Conservation (phyloP, 2,113 vertebrate species). For the Rhynchomys soricoides region DNA sequence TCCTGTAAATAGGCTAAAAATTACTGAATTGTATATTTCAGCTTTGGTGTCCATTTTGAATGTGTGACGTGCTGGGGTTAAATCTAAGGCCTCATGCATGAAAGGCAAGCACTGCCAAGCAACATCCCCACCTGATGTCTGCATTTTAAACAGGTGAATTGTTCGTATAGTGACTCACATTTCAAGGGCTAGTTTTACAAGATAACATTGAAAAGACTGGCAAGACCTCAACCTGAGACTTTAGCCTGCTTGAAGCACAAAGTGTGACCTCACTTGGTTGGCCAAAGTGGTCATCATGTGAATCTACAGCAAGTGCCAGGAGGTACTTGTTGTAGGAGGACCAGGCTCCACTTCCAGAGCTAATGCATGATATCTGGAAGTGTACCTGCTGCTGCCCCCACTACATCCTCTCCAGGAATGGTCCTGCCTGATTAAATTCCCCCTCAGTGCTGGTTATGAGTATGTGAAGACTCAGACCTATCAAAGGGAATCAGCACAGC, state of each 20-base stretch:
- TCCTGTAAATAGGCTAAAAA: neutral
- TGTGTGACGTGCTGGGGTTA: too few relatives aligned
- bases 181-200: neutral
- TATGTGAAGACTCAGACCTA: neutral
- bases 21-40: neutral
- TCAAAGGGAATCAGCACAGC: too few relatives aligned
- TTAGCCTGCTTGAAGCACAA: neutral
- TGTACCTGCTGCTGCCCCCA: neutral
- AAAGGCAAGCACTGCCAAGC: neutral
- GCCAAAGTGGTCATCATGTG: too few relatives aligned
- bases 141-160: neutral
- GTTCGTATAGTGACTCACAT: neutral
- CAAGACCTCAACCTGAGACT: neutral
- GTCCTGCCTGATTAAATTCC: neutral
- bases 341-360: neutral
- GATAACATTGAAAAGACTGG: neutral
- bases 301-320: neutral
- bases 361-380: neutral
- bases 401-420: neutral
- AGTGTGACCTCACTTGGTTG: neutral
- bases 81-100: neutral
- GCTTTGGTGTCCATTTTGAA: neutral
- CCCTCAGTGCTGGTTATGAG: neutral
- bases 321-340: rapidly evolving
- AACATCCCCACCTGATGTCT: neutral